Evolutionary conservation across 2,888 invertebrate genomes (phyloP), one percentile per base, ranked within the genome.

Genomic region (Itoplectis maculator): DNA sequence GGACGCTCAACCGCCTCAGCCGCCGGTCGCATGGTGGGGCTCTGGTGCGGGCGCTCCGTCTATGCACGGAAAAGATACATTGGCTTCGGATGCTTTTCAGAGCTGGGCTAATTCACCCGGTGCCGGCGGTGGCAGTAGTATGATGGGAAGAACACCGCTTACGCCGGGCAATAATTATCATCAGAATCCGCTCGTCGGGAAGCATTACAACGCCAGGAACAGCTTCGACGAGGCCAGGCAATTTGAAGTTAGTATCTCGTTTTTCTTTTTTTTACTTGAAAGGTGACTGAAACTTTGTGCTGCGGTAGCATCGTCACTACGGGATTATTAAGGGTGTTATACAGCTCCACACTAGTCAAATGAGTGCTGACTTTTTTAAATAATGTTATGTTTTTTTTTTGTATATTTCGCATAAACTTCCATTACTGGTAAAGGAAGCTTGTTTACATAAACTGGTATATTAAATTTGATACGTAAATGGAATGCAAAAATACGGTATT

Each of bases 21-120:
- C 89, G 5, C 89, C 91, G 0, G 81, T 88, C n/a, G 82, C 89
- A 5, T 90, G 92, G 88, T 92, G 92, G 92, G 89, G 89, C 29
- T 84, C 86, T 4, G 73, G 79, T 29, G 65, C 76, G 49, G 87
- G 84, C 5, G 51, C 79, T 4, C 51, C 86, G 20, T 87, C 88
- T 59, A 86, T 88, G 20, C 88, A 82, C 9, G 59, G 74, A 5
- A 90, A 90, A 65, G 90, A 91, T 20, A 81, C 86, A 4, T 51
- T 80, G 40, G 68, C 69, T 15, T 81, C 85, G 5, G 90, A 91
- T 37, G 82, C 87, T 2, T 92, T 90, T 74, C 89, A 88, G 4
- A 91, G 87, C 45, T 92, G 92, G 92, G 86, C 88, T 6, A 89
- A 89, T 70, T 79, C 89, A 2, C 75, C 87, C 0, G 87, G 82